phyloP scores from a whole-genome alignment of 2,888 invertebrate genomes.

The Plagiodera versicolora region DNA sequence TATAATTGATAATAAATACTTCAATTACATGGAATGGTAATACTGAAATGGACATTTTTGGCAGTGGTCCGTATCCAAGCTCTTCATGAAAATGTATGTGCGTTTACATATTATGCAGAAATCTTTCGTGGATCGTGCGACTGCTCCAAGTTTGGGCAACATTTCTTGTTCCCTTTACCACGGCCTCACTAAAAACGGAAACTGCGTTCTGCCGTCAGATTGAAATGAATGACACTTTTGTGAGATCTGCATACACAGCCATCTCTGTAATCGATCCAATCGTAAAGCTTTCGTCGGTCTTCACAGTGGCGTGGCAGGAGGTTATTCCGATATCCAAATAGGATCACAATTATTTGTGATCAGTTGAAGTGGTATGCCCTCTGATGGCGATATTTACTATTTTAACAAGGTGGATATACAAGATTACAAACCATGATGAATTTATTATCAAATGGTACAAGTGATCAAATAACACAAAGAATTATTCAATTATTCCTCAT shows the following conservation, averaged over 20 bases:
- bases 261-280: constrained; percentile 48
- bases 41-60: constrained; percentile 1
- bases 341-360: neutral
- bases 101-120: constrained; percentile 7
- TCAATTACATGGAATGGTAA: neutral
- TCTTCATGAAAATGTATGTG: constrained; percentile 12
- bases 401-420: no score
- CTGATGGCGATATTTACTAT: no score
- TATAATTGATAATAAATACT: no score
- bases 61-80: constrained; percentile 2
- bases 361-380: no score
- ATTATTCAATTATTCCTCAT: no score
- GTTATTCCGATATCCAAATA: neutral
- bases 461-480: no score
- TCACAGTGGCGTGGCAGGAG: constrained; percentile 16
- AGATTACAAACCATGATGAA: no score
- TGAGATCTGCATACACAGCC: constrained; percentile 46
- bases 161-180: constrained; percentile 19
- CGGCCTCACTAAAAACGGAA: constrained; percentile 48
- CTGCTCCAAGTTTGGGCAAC: constrained; percentile 23
- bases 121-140: constrained; percentile 7
- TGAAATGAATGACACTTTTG: constrained; percentile 48
- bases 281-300: constrained; percentile 42
- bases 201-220: constrained; percentile 40
- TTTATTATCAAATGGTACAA: no score